Evolutionary conservation across 2,888 invertebrate species (phyloP), one percentile per base, ranked within the genome.

Genomic region (Gastracanthus pulcherrimus): DNA sequence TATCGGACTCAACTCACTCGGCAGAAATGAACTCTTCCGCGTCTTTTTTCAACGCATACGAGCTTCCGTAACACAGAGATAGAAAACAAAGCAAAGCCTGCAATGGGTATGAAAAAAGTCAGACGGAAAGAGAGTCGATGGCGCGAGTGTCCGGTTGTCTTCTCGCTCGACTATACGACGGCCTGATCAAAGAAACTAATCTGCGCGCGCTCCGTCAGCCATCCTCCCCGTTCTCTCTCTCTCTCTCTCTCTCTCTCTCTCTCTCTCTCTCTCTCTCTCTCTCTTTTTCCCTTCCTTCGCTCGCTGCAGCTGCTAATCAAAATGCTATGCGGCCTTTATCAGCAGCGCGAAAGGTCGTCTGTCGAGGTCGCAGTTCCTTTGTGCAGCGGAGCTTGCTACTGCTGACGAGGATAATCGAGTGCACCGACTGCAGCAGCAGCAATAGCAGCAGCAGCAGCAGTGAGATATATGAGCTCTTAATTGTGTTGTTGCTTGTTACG

Each of bases 121-220:
- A 45, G 45, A 3, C 45, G 29, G 31, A 34, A n/a, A 31, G 7
- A 19, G 31, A 34, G n/a, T 23, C 9, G 9, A 23, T 2, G n/a
- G 19, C 23, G 51, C 34, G 34, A 31, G 9, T 16, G 34, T 36
- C 9, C 1, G 9, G 34, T 34, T 62, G 45, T 48, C 26, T 48
- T n/a, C 16, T 11, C 69, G 48, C 31, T 69, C 48, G 69, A 64
- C 26, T 26, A 55, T n/a, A 2, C 55, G 36, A 31, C 48, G 45
- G n/a, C 31, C n/a, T 48, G 48, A 69, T 69, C 69, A 69, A 69
- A 69, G 48, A 48, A 69, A 69, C 69, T 48, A 48, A 69, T 69
- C 48, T 69, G 69, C 60, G 31, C 45, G 5, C 31, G 60, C 31
- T 60, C 60, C n/a, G 31, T n/a, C n/a, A n/a, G n/a, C n/a, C n/a